phyloP scores from a whole-genome alignment of 2,113 vertebrate species.

The Perca schrenkii region DNA sequence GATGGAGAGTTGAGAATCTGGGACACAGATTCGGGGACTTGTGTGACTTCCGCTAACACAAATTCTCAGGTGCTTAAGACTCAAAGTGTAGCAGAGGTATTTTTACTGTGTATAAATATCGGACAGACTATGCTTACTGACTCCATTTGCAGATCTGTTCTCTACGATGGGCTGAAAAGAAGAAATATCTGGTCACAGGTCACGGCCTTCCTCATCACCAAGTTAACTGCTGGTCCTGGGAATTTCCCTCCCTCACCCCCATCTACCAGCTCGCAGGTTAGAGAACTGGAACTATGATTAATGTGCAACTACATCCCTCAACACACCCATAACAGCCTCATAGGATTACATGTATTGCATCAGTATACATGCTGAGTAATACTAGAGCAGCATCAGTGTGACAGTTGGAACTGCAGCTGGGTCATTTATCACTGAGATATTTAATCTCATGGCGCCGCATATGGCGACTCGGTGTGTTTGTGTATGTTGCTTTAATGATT shows the following conservation, averaged over 20 bases:
- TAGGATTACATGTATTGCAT: not conserved
- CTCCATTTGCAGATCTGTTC: slow-evolving; percentile 83
- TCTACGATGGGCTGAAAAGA: slow-evolving; percentile 83
- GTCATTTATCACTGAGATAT: slow-evolving; percentile 4
- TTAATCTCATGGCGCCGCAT: too few species aligned
- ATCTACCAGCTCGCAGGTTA: slow-evolving; percentile 77
- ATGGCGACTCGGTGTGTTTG: too few species aligned
- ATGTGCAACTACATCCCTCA: not conserved
- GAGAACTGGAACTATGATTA: not conserved
- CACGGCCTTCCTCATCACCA: slow-evolving; percentile 83
- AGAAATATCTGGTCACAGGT: slow-evolving; percentile 77
- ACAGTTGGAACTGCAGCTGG: not conserved
- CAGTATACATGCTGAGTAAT: slow-evolving; percentile 10
- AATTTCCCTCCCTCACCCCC: slow-evolving; percentile 71
- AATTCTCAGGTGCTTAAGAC: slow-evolving; percentile 84
- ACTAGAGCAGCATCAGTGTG: not conserved
- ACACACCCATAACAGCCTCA: not conserved
- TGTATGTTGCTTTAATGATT: too few species aligned
- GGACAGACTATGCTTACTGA: not conserved
- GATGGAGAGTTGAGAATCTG: slow-evolving; percentile 86
- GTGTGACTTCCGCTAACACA: slow-evolving; percentile 75
- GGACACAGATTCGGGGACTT: slow-evolving; percentile 78
- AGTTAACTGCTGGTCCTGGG: slow-evolving; percentile 82
- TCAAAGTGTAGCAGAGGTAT: rapidly evolving
- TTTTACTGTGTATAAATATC: not conserved